phyloP scores from a whole-genome alignment of 2,113 vertebrate genomes.

The Hippopotamus amphibius region DNA sequence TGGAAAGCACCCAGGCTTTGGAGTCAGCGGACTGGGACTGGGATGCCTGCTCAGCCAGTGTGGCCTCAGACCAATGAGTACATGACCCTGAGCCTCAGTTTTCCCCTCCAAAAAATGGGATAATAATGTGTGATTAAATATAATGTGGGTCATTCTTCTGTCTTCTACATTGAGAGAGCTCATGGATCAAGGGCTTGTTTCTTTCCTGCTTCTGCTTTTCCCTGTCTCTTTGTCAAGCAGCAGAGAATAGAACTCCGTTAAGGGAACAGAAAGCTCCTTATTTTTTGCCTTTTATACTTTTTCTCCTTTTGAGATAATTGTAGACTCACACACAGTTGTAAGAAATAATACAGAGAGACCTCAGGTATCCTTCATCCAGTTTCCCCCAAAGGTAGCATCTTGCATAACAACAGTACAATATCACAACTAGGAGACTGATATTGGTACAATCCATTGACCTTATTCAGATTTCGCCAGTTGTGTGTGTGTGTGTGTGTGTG shows the following conservation, averaged over 20 bases:
- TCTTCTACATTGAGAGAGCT: not conserved
- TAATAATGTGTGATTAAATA: not conserved
- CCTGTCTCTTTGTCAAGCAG: not conserved
- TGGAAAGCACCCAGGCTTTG: not conserved
- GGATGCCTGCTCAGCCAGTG: not conserved
- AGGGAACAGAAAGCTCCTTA: not conserved
- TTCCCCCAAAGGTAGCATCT: not conserved
- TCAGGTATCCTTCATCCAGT: not conserved
- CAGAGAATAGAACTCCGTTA: not conserved
- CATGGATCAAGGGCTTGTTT: not conserved
- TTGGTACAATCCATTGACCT: not conserved
- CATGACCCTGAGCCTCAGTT: not conserved
- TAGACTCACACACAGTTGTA: not conserved
- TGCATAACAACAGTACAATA: not conserved
- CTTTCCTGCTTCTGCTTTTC: not conserved
- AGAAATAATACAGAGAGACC: not conserved
- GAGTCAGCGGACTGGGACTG: not conserved
- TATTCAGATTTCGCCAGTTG: not conserved
- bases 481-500: not conserved
- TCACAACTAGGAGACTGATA: not conserved
- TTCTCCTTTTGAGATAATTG: not conserved
- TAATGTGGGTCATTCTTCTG: not conserved
- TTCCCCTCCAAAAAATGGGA: not conserved
- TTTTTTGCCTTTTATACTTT: not conserved
- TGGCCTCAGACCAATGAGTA: not conserved